A percentile compares a stretch with the other conserved stretches of the same genome.
Conservation (phyloP, 30 jellyfish, hydroid and myxozoan genomes). For the Hydractinia echinata region DNA sequence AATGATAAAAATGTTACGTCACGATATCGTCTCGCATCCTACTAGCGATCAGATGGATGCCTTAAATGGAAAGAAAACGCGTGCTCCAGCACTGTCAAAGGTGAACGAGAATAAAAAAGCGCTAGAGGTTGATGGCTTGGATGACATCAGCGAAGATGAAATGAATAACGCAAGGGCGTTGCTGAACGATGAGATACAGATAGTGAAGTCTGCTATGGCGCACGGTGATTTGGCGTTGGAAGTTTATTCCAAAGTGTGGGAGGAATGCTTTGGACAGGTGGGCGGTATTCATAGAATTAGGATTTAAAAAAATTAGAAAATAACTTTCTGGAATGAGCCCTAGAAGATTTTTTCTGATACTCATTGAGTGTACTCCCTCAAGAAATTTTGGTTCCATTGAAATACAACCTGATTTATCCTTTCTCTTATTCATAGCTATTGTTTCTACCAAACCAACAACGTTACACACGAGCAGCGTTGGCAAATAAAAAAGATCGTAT, state of each 20-base stretch:
- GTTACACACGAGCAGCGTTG: constrained; percentile 93
- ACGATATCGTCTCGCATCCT: constrained; percentile 74
- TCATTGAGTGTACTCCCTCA: not conserved
- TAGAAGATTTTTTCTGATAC: not conserved
- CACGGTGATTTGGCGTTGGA: constrained; percentile 81
- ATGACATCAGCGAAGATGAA: constrained; percentile 69
- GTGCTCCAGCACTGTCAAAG: constrained; percentile 49
- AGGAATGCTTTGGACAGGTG: constrained; percentile 96
- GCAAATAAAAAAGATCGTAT: constrained; percentile 92
- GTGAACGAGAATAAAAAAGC: constrained; percentile 57
- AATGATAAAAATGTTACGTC: constrained; percentile 84
- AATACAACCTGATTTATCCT: not conserved
- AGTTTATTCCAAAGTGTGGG: constrained; percentile 95
- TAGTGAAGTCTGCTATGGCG: constrained; percentile 62
- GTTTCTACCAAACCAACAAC: constrained; percentile 84
- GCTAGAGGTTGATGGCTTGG: constrained; percentile 68
- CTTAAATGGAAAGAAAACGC: constrained; percentile 59
- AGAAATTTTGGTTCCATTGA: not conserved
- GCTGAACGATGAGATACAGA: constrained; percentile 60
- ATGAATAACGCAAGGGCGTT: constrained; percentile 62
- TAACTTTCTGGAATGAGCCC: not conserved
- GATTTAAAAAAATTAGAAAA: not conserved
- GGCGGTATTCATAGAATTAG: not conserved
- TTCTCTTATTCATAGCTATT: constrained; percentile 51
- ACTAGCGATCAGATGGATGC: constrained; percentile 51